Evolutionary conservation across 2,888 invertebrate species (phyloP), one percentile per base, ranked within the genome.

Genomic region (Cephus spinipes): DNA sequence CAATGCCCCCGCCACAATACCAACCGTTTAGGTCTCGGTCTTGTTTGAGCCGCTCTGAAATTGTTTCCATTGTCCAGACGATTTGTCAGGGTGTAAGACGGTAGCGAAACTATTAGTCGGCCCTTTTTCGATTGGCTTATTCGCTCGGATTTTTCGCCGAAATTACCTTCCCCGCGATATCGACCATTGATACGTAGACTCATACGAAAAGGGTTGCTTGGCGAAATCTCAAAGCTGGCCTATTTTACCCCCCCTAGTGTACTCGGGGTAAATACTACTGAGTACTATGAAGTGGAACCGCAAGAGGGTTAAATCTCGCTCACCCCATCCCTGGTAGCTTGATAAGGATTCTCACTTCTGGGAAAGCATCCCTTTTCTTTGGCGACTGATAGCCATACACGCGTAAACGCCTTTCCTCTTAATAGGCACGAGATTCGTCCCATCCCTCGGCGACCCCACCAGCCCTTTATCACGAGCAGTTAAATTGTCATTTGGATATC

Each of bases 401-500:
- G 71, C 32, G 71, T 71, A 71, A 71, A 33, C 71, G 33, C 71
- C 31, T 23, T 71, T 71, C 32, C 33, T 15, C 33, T 71, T 71
- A 71, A 71, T 71, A 71, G 71, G 71, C 12, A n/a, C 1, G 71
- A 23, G 71, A 33, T 31, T 71, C 71, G 12, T 71, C 71, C 71
- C 71, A 15, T 31, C 71, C 55, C 23, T 55, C 55, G 23, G 23
- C 55, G 9, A 55, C 55, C 71, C 31, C 71, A 3, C 31, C 36
- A 76, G 68, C 75, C 78, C 78, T 73, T 73, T 76, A 78, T 85
- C 85, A 85, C 83, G 86, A 87, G 89, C 90, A 90, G 91, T 91
- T 91, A 91, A 91, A 91, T 91, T 91, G 91, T 91, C 91, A 91
- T 91, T 91, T 91, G 89, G 91, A 89, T 91, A 90, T 91, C 91